phyloP scores from a whole-genome alignment of 2,797 vertebrate species.

The Cyprinodon diabolis region DNA sequence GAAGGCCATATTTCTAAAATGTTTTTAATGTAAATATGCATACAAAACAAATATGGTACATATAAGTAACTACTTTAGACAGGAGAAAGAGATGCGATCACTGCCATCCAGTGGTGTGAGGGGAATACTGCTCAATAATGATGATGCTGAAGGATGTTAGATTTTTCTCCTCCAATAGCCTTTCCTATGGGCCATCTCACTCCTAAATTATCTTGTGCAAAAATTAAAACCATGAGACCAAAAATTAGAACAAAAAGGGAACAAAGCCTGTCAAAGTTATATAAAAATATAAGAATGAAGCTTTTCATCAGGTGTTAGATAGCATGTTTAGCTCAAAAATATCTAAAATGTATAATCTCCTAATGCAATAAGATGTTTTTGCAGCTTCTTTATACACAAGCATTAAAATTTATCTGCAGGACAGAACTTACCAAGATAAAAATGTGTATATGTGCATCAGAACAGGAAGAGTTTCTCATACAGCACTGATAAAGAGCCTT shows the following conservation, averaged over 20 bases:
- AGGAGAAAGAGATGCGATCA: not conserved
- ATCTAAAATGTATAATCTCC: not conserved
- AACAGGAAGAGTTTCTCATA: not conserved
- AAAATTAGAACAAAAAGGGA: not conserved
- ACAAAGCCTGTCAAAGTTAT: not conserved
- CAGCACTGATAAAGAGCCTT: not conserved
- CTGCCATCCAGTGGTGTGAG: conserved; percentile 62
- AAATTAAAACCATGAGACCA: not conserved
- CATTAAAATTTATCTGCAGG: not conserved
- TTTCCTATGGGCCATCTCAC: not conserved
- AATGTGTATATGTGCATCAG: conserved; percentile 7
- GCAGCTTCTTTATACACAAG: not conserved
- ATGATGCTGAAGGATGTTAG: not conserved
- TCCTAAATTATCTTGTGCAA: not conserved
- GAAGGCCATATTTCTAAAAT: not conserved
- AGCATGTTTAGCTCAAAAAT: not conserved
- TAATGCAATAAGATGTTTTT: not conserved
- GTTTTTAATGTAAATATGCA: not conserved
- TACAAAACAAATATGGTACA: not conserved
- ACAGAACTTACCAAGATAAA: not conserved
- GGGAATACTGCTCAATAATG: conserved; percentile 12
- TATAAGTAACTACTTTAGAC: not conserved
- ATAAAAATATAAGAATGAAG: not conserved
- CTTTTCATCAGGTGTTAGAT: not conserved
- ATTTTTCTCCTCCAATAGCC: not conserved